Evolutionary conservation across 2,797 vertebrate genomes (phyloP).

Genomic region (Crax fasciolata): DNA sequence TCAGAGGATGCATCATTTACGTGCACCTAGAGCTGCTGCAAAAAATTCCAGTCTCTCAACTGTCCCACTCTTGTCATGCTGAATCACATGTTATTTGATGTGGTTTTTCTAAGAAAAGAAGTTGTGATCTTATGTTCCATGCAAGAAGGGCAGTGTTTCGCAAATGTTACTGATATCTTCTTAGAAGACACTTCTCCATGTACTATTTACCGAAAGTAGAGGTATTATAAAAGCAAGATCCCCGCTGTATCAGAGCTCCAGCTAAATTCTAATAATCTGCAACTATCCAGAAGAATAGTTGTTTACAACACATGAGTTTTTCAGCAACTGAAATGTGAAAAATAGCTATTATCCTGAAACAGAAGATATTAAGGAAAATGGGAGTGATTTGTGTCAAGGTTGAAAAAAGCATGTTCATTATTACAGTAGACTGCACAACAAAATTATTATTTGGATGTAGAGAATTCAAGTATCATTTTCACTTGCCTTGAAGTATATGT

Average conservation of each 20-base stretch:
- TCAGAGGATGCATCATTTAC: background rate
- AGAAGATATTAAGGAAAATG: background rate
- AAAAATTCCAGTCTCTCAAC: background rate
- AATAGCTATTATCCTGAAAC: background rate
- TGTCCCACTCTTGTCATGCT: no score
- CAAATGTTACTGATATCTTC: background rate
- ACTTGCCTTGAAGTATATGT: background rate
- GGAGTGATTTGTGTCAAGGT: background rate
- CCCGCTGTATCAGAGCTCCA: background rate
- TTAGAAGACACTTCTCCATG: background rate
- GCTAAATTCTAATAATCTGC: background rate
- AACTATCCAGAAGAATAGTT: background rate
- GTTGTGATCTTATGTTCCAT: background rate
- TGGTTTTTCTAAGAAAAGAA: background rate
- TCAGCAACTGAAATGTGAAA: conserved; percentile 22
- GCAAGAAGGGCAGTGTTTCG: background rate
- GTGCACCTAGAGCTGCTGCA: background rate
- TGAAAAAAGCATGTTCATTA: background rate
- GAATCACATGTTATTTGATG: background rate
- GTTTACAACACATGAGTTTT: background rate
- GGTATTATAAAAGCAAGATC: background rate
- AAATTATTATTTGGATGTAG: background rate
- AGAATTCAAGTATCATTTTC: background rate
- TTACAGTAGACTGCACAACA: background rate
- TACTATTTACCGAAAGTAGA: background rate